Base-by-base conservation (phyloP, 2,797 vertebrate genomes). In the Pseudochromis fuscus region DNA sequence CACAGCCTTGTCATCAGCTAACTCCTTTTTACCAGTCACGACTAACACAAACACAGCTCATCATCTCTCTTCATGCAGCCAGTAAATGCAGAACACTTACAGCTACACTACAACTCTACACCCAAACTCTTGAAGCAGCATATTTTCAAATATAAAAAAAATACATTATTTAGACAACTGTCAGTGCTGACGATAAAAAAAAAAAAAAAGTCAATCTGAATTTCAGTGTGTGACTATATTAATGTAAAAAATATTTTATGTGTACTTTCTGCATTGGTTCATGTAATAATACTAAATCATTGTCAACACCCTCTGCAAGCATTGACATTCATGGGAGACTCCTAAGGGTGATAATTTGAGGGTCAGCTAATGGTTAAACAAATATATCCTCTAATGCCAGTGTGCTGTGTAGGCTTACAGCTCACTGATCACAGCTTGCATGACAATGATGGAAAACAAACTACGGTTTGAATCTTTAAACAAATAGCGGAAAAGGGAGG, bases 21-120 rank as follows among this genome's bases (percentile, higher is more conserved):
- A 95, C 90, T 91, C 93, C 92, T 95, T 96, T 95, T 94, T 93
- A 94, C 92, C 91, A 95, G 95, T 97, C 96, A 97, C 91, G 94
- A 97, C 95, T 95, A 94, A 96, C 94, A 94, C 93, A 95, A 94
- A 94, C 86, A 93, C 92, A 88, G 88, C 89, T 92, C 89, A 91
- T 90, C 90, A 90, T 89, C 90, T 89, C 93, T 91, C 84, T 88
- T 88, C 83, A 83, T 71, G 79, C 84, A 87, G 86, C 73, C 88
- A 83, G 86, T 86, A 90, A 92, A 92, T 92, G 89, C 91, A 88
- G 77, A 88, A 88, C 84, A 88, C 82, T 85, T 81, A 83, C 72
- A 77, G 72, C 82, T 72, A 81, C 72, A 59, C 62, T 75, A 75
- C 75, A 87, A 87, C 80, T 81, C 53, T 55, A 84, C 66, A 65